These are phyloP conservation scores for Chloropsis hardwickii DNA, from an alignment of 2,113 vertebrate species.

Conservation along the genomic window DNA sequence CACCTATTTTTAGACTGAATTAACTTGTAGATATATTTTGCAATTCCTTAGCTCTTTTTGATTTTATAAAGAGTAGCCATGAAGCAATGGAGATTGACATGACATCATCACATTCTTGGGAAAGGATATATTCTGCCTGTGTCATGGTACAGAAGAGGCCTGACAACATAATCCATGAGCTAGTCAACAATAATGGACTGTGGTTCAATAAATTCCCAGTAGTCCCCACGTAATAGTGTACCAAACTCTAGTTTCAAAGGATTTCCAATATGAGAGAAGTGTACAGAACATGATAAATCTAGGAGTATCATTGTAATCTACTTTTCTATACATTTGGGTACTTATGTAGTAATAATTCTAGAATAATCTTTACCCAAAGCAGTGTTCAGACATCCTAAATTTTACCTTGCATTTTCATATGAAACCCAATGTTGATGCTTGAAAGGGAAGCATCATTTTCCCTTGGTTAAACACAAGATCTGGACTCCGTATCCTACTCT, in stretches of 20 bases:
- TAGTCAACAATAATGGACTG: not conserved
- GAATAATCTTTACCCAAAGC: not conserved
- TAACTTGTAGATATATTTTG: not conserved
- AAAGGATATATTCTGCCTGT: not conserved
- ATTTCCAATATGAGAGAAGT: not conserved
- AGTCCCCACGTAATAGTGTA: rapidly evolving
- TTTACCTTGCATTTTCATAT: not conserved
- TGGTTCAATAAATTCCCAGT: not conserved
- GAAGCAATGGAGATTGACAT: not conserved
- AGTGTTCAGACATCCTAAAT: not conserved
- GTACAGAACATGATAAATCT: not conserved
- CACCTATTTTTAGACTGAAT: not conserved
- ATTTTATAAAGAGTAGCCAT: not conserved
- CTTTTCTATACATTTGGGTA: not conserved
- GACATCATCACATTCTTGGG: not conserved
- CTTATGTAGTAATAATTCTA: not conserved
- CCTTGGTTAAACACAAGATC: not conserved
- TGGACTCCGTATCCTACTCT: not conserved
- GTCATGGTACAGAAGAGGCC: not conserved
- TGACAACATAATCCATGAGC: not conserved
- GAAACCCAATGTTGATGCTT: not conserved
- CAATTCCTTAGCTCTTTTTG: not conserved
- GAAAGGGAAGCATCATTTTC: not conserved
- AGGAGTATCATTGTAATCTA: not conserved
- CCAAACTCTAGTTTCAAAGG: not conserved